Evolutionary conservation across 2,888 invertebrate species (phyloP).

Genomic region (Euclidia mi): DNA sequence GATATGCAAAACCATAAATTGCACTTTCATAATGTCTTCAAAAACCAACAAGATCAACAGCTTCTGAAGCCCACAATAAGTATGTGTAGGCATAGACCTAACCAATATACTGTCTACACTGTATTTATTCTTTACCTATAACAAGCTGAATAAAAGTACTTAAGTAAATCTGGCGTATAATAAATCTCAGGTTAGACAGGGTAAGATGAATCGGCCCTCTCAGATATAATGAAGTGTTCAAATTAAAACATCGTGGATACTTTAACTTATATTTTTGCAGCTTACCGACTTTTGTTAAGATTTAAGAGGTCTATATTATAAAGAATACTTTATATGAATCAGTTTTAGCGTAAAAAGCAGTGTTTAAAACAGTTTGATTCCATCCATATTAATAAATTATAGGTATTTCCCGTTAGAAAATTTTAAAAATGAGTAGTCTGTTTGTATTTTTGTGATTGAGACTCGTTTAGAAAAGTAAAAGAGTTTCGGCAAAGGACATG

Average conservation of each 20-base stretch:
- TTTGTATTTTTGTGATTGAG: too few species aligned
- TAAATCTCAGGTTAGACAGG: slow-evolving; percentile 69
- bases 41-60: too few species aligned
- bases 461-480: too few species aligned
- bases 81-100: slow-evolving; percentile 20
- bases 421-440: too few species aligned
- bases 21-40: too few species aligned
- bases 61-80: too few species aligned
- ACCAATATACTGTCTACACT: slow-evolving; percentile 9
- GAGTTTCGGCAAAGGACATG: too few species aligned
- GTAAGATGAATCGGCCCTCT: slow-evolving; percentile 59
- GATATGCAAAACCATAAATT: too few species aligned
- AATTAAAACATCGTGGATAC: slow-evolving; percentile 35
- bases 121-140: slow-evolving; percentile 56
- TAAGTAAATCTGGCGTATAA: slow-evolving; percentile 69
- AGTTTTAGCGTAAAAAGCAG: too few species aligned
- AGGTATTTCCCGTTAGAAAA: too few species aligned
- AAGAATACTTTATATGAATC: not conserved
- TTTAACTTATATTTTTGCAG: slow-evolving; percentile 13
- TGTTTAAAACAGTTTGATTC: too few species aligned
- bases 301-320: not conserved
- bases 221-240: slow-evolving; percentile 54
- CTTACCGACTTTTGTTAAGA: slow-evolving; percentile 8
- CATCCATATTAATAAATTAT: too few species aligned
- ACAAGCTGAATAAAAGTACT: slow-evolving; percentile 66